Percentiles rank a stretch among this genome's conserved stretches.
These are phyloP conservation scores for Hafferia zeledoni DNA, from an alignment of 2,797 vertebrate species.

Conservation along the genomic window DNA sequence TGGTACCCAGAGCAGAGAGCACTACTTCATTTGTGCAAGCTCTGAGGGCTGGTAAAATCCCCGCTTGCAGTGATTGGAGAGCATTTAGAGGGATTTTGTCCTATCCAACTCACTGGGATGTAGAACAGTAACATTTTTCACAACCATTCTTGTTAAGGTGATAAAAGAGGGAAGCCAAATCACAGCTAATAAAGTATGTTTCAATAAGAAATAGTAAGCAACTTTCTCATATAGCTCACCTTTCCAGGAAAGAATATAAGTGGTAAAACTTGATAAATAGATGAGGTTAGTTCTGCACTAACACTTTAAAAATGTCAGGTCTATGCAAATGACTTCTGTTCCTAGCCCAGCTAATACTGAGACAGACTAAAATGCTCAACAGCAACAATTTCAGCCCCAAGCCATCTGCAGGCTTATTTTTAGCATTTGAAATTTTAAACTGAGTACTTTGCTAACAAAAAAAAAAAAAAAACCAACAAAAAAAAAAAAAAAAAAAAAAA, in stretches of 20 bases:
- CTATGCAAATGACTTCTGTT: background rate
- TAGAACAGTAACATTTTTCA: background rate
- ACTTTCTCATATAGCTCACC: background rate
- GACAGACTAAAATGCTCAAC: background rate
- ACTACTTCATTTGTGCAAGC: background rate
- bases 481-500: background rate
- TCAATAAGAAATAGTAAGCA: background rate
- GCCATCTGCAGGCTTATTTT: background rate
- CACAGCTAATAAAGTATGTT: background rate
- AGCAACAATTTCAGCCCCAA: background rate
- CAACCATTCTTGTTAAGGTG: background rate
- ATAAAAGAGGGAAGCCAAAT: background rate
- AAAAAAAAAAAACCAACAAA: background rate
- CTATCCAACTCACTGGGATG: background rate
- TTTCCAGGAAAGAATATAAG: background rate
- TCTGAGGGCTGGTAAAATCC: background rate
- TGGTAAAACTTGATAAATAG: background rate
- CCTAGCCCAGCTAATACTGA: background rate
- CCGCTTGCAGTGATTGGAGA: background rate
- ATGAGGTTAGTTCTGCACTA: background rate
- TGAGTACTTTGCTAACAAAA: background rate
- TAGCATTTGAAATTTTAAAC: background rate
- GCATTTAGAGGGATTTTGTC: background rate
- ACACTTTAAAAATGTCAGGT: background rate
- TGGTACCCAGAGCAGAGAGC: background rate